phyloP scores from a whole-genome alignment of 2,888 invertebrate genomes.

The Asteroscopus sphinx region DNA sequence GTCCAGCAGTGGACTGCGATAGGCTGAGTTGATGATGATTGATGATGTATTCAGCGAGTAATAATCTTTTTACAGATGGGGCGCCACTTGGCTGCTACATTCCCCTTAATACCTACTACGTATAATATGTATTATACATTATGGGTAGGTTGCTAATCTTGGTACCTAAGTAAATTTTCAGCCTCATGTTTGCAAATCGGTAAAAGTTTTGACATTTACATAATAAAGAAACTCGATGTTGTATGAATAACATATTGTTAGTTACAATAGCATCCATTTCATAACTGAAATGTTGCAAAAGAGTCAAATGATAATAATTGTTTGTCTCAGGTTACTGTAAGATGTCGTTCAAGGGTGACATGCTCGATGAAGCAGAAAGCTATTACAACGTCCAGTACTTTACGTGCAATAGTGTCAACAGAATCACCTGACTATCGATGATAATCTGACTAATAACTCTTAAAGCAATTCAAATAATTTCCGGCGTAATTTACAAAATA shows the following conservation, averaged over 20 bases:
- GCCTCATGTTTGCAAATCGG: slow-evolving; percentile 2
- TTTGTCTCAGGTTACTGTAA: slow-evolving; percentile 41
- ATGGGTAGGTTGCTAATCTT: no score
- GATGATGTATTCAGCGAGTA: no score
- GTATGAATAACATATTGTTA: slow-evolving; percentile 6
- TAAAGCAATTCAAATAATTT: slow-evolving; percentile 40
- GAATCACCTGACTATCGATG: slow-evolving; percentile 39
- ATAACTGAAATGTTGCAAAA: slow-evolving; percentile 18
- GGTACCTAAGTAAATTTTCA: not conserved
- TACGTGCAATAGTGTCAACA: slow-evolving; percentile 32
- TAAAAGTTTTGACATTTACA: slow-evolving; percentile 21
- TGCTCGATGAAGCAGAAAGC: slow-evolving; percentile 65
- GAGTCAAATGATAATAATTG: slow-evolving; percentile 32
- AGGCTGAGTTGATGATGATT: no score
- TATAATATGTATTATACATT: not conserved
- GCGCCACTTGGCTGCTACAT: no score
- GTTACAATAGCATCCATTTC: slow-evolving; percentile 18
- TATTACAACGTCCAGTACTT: slow-evolving; percentile 31
- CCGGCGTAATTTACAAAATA: slow-evolving; percentile 32
- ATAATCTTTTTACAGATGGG: no score
- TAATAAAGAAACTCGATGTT: slow-evolving; percentile 1
- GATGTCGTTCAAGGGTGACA: slow-evolving; percentile 64
- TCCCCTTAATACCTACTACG: no score
- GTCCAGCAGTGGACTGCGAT: no score
- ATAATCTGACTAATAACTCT: slow-evolving; percentile 18